phyloP scores from a whole-genome alignment of 2,797 vertebrate genomes.

The Chelonia mydas region DNA sequence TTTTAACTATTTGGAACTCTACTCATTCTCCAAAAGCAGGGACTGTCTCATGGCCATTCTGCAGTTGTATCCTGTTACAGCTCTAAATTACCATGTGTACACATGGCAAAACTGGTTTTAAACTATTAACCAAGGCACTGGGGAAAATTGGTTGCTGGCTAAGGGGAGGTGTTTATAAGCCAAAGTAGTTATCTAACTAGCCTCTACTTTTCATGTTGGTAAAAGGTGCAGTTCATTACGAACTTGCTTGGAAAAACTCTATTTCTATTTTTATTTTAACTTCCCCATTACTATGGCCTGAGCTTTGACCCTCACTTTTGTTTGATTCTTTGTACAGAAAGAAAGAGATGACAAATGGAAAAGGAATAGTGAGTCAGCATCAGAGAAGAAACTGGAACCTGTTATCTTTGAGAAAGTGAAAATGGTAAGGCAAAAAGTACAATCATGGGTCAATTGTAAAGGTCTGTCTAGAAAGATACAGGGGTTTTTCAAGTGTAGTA shows the following conservation, averaged over 20 bases:
- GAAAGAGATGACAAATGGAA: slow-evolving; percentile 91
- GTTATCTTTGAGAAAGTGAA: slow-evolving; percentile 98
- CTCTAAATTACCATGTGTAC: not conserved
- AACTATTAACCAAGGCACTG: not conserved
- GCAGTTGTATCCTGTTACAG: not conserved
- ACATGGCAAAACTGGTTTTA: not conserved
- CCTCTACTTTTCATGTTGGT: not conserved
- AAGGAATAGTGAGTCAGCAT: slow-evolving; percentile 83
- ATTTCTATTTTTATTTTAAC: not conserved
- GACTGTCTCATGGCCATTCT: not conserved
- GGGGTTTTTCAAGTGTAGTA: not conserved
- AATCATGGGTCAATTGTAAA: rapidly evolving
- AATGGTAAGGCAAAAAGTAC: slow-evolving; percentile 82
- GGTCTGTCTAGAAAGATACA: not conserved
- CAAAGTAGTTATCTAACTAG: not conserved
- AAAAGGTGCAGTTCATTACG: not conserved
- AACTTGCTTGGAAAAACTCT: not conserved
- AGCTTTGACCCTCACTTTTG: not conserved
- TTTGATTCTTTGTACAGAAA: slow-evolving; percentile 83
- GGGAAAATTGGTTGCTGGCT: not conserved
- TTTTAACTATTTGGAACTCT: not conserved
- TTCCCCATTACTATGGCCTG: rapidly evolving
- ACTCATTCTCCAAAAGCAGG: not conserved
- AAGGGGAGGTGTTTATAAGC: not conserved
- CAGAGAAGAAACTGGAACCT: slow-evolving; percentile 87